Evolutionary conservation across 2,113 vertebrate species (phyloP), one percentile per base, ranked within the genome.

Genomic region (Rhinopithecus roxellana): DNA sequence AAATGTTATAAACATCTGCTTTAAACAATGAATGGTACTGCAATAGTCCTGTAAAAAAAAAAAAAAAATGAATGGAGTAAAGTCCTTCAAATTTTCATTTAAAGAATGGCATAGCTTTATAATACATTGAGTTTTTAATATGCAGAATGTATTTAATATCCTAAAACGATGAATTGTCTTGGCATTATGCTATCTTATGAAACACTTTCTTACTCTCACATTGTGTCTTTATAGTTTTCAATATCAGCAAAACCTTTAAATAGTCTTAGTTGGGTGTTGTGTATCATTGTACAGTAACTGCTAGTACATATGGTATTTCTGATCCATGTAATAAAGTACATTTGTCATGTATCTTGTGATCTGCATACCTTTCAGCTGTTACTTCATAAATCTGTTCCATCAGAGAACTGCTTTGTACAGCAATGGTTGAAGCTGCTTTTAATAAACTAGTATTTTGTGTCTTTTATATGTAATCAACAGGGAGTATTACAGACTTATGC

Each of bases 361-460:
- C 97, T 98, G 93, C 97, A 97, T 98, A 97, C 97, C 97, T 97
- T 97, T 98, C 96, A 97, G 97, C 98, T 95, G 85, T 97, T 97
- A 98, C 97, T 98, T 97, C 97, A 98, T 97, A 98, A 98, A 98
- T 98, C 97, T 97, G 67, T 96, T 97, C 96, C 95, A 97, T 97
- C 70, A 10, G 95, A 98, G 89, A 96, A 80, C 84, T 89, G 97
- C 98, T 98, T 98, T 98, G 97, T 97, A 97, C 48, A 79, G 97
- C 88, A 77, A 75, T 84, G 89, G 87, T 91, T 93, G 97, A 98
- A 98, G 98, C 98, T 98, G 98, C 98, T 98, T 98, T 97, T 97
- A 97, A 98, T 97, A 97, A 98, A 98, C 97, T 98, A 98, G 97
- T 98, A 97, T 98, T 98, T 98, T 97, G 98, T 96, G 97, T 98